Evolutionary conservation across 92 coral and sea anemone species (phyloP).

Genomic region (Umimayanthus chanpuru): DNA sequence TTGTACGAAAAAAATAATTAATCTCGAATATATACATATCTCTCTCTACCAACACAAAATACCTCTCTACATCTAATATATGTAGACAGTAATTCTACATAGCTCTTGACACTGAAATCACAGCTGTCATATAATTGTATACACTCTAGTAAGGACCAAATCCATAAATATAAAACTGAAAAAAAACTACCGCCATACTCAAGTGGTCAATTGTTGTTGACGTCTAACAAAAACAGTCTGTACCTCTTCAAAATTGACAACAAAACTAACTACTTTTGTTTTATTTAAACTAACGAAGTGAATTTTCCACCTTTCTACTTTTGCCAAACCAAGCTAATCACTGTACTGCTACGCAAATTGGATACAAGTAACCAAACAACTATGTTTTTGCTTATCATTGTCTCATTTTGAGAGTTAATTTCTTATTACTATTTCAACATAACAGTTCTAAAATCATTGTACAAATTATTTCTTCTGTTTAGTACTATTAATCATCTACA

Average conservation of each 20-base stretch:
- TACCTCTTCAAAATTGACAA: no score
- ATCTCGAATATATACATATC: not conserved
- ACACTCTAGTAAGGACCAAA: not conserved
- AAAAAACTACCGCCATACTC: not conserved
- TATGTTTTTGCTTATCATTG: not conserved
- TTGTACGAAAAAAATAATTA: no score
- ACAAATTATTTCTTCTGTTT: not conserved
- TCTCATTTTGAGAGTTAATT: not conserved
- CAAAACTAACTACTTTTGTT: not conserved
- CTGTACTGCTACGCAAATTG: not conserved
- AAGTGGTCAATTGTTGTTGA: not conserved
- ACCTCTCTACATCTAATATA: not conserved
- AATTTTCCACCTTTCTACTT: not conserved
- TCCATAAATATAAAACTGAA: not conserved
- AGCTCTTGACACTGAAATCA: not conserved
- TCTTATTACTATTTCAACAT: not conserved
- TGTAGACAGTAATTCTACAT: no score
- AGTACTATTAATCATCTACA: not conserved
- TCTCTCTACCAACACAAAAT: not conserved
- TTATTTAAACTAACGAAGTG: not conserved
- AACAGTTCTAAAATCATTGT: no score
- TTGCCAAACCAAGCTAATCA: no score
- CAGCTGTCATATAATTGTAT: no score
- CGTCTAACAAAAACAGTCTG: not conserved
- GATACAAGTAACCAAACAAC: not conserved